phyloP scores from a whole-genome alignment of 2,888 invertebrate species.

The Taenaris catops region DNA sequence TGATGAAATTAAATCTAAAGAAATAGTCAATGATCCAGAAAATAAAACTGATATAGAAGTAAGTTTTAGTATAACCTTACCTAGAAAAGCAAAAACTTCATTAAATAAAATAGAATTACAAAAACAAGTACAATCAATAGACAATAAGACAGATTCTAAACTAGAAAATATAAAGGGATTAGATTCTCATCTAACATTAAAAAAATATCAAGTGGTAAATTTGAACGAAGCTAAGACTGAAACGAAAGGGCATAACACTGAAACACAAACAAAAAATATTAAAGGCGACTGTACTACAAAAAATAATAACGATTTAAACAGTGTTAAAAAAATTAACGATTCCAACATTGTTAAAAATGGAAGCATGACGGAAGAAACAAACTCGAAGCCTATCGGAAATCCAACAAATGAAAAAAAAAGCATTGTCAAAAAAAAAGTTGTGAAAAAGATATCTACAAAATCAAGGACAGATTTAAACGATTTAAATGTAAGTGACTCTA shows the following conservation, averaged over 20 bases:
- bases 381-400: slow-evolving; percentile 38
- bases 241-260: slow-evolving; percentile 33
- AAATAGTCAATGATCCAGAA: slow-evolving; percentile 32
- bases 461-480: slow-evolving; percentile 57
- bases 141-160: slow-evolving; percentile 28
- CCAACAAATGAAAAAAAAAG: slow-evolving; percentile 57
- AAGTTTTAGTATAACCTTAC: slow-evolving; percentile 67
- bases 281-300: slow-evolving; percentile 38
- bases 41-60: slow-evolving; percentile 61
- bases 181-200: slow-evolving; percentile 41
- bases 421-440: slow-evolving; percentile 65
- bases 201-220: slow-evolving; percentile 56
- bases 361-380: slow-evolving; percentile 41
- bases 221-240: slow-evolving; percentile 33
- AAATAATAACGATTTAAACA: slow-evolving; percentile 22
- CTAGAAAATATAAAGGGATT: slow-evolving; percentile 30
- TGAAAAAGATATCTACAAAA: slow-evolving; percentile 68
- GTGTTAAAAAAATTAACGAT: neutral
- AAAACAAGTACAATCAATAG: slow-evolving; percentile 30
- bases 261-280: slow-evolving; percentile 41
- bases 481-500: slow-evolving; percentile 45
- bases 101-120: slow-evolving; percentile 34
- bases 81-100: slow-evolving; percentile 45
- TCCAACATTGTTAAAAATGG: slow-evolving; percentile 32
- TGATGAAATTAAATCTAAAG: slow-evolving; percentile 42